Base-by-base conservation (phyloP, 2,113 vertebrate genomes). In the Furnarius figulus region DNA sequence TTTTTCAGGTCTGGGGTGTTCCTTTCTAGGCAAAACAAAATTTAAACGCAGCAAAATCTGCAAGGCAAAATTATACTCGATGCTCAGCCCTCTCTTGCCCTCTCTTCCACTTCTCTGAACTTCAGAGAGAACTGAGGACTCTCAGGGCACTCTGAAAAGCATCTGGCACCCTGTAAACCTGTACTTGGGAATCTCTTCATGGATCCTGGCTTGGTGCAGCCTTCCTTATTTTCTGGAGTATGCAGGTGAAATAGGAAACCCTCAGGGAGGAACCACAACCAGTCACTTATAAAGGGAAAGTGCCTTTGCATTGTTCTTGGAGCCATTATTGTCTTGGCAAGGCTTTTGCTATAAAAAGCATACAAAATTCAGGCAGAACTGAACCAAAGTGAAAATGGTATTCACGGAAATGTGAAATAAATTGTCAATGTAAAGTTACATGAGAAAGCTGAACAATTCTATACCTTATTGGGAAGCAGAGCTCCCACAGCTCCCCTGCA, bases 401-500 rank as follows among this genome's bases (percentile, higher is more conserved):
- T 16, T 47, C 10, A 58, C 0, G 0, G 52, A 84, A 81, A 71
- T 40, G 35, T 44, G 72, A 80, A 78, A 50, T 49, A 37, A 78
- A 67, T 21, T 53, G 10, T 68, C 59, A 37, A 4, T 23, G 30
- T 58, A 68, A 52, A 53, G 35, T 31, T 67, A 10, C 2, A 7
- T 9, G 47, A 47, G 5, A 39, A 55, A 77, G 24, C 12, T 73
- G 62, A 63, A 40, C 7, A 40, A 33, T 19, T 8, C 16, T 24
- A 40, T 15, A 25, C 12, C 53, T 52, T 3, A 4, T 1, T 30
- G 72, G 49, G 31, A 65, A 65, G 78, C 0, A 3, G 30, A 91
- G 50, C n/a, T 56, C 39, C n/a, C 50, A 28, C 0, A 0, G 33
- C 17, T 55, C 35, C 10, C 35, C 8, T 6, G 18, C 33, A 40